phyloP scores from a whole-genome alignment of 1,140 invertebrate genomes.

The Meloidogyne hapla region DNA sequence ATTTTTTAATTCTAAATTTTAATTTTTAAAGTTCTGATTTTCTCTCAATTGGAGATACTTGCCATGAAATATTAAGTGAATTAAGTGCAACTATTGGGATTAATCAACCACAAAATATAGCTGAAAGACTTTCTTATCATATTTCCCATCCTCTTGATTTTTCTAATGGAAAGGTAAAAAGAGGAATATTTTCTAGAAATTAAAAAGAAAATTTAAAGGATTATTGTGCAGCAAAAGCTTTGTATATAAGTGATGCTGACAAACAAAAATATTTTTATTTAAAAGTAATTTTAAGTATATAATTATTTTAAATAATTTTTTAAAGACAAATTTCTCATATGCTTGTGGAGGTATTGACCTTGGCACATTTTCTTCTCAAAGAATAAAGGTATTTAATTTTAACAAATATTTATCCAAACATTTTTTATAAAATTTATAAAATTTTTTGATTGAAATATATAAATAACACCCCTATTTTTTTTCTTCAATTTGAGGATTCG shows the following conservation, averaged over 20 bases:
- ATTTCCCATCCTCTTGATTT: conserved; percentile 89
- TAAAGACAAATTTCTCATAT: conserved; percentile 74
- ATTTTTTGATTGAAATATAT: too few relatives aligned
- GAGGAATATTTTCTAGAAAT: too few relatives aligned
- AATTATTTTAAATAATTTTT: not conserved
- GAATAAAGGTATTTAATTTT: conserved; percentile 75
- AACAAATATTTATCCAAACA: not conserved
- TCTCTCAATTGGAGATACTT: not conserved
- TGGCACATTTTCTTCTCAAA: conserved; percentile 94
- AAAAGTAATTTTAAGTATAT: conserved; percentile 74
- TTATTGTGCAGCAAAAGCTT: conserved; percentile 97
- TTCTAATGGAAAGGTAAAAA: conserved; percentile 73
- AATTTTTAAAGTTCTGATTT: not conserved
- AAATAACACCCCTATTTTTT: too few relatives aligned
- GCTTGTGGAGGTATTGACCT: conserved; percentile 96
- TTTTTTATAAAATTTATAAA: too few relatives aligned
- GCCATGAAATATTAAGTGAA: conserved; percentile 67
- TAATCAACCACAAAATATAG: conserved; percentile 69
- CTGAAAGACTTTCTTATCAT: not conserved
- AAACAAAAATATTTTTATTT: conserved; percentile 99
- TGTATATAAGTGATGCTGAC: conserved; percentile 98
- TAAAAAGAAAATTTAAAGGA: conserved; percentile 75
- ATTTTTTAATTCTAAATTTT: not conserved
- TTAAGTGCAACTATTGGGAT: conserved; percentile 97
- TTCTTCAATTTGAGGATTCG: too few relatives aligned